Conservation (phyloP, 2,888 invertebrate species). For the Lamproptera curius region DNA sequence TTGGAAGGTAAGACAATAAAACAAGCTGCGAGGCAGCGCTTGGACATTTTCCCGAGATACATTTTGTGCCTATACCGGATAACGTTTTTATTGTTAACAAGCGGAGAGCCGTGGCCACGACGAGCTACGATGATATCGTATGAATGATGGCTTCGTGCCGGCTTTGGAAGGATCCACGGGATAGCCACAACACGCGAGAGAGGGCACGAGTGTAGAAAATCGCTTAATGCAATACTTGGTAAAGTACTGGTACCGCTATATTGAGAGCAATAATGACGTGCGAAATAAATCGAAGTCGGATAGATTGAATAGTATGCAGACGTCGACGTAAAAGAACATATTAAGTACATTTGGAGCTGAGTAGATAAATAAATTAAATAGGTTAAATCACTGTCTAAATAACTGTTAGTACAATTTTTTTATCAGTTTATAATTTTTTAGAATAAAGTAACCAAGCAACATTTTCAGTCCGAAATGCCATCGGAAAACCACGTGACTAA, state of each 20-base stretch:
- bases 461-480: too few species aligned
- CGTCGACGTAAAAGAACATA: too few species aligned
- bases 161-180: constrained; percentile 59
- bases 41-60: constrained; percentile 60
- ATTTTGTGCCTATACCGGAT: constrained; percentile 68
- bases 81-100: constrained; percentile 78
- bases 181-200: constrained; percentile 60
- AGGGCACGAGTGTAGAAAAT: constrained; percentile 70
- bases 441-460: too few species aligned
- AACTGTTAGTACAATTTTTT: too few species aligned
- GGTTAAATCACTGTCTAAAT: too few species aligned
- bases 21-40: constrained; percentile 33
- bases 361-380: too few species aligned
- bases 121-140: constrained; percentile 75
- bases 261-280: neutral
- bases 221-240: constrained; percentile 25
- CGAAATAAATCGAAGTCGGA: too few species aligned
- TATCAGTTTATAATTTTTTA: too few species aligned
- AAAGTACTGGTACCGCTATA: constrained; percentile 12
- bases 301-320: too few species aligned
- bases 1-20: constrained; percentile 40
- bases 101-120: constrained; percentile 64
- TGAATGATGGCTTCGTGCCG: constrained; percentile 78
- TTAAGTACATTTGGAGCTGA: too few species aligned
- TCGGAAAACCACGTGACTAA: too few species aligned